Percentiles rank a stretch among this genome's conserved stretches.
Evolutionary conservation across 2,888 invertebrate species (phyloP).

Genomic region (Protodeltote pygarga): DNA sequence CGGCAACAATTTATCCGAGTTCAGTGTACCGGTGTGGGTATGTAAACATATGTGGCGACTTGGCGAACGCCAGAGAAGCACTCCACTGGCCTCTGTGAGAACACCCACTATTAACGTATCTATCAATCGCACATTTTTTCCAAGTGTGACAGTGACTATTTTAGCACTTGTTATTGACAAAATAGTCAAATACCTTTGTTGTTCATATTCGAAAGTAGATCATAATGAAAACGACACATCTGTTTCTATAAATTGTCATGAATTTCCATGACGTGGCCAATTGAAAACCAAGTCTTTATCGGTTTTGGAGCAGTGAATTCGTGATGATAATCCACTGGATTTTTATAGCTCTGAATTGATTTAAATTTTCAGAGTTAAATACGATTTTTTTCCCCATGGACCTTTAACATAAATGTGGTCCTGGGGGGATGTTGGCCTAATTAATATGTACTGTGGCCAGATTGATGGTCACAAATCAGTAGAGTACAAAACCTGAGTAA

Average conservation of each 20-base stretch:
- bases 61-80: conserved; percentile 45
- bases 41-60: conserved; percentile 63
- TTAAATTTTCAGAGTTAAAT: background rate
- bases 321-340: too few relatives aligned
- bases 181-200: conserved; percentile 22
- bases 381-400: conserved; percentile 1
- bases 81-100: conserved; percentile 39
- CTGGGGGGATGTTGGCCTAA: conserved; percentile 7
- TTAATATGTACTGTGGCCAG: conserved; percentile 2
- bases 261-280: conserved; percentile 4
- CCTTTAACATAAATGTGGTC: conserved; percentile 6
- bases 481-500: too few relatives aligned
- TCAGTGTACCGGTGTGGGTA: conserved; percentile 71
- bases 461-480: conserved; percentile 7
- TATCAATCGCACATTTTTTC: conserved; percentile 6
- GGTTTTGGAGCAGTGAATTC: too few relatives aligned
- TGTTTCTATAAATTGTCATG: conserved; percentile 26
- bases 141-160: conserved; percentile 3
- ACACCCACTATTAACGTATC: conserved; percentile 29
- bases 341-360: conserved; percentile 21
- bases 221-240: conserved; percentile 13
- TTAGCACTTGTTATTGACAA: conserved; percentile 10
- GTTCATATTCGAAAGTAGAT: conserved; percentile 13
- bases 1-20: conserved; percentile 74
- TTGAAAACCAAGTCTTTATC: background rate